Evolutionary conservation across 2,888 invertebrate genomes (phyloP), one percentile per base, ranked within the genome.

Genomic region (Sesia apiformis): DNA sequence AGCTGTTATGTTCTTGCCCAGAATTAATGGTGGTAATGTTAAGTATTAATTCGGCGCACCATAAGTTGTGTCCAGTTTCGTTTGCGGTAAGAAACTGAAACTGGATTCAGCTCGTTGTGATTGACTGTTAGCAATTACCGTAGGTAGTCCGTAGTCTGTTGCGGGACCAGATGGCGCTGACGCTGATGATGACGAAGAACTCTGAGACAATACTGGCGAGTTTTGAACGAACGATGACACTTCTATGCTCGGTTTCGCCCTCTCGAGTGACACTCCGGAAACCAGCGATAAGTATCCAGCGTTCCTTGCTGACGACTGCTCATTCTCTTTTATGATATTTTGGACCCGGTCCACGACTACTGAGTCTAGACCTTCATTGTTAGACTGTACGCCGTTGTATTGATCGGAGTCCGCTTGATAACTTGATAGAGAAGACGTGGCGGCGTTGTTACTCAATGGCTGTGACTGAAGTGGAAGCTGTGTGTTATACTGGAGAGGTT

Each of bases 181-280:
- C 5, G 38, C 5, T 41, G 40, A 41, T 5, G 57, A 52, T 4
- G 74, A 61, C 4, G 69, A 65, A 4, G 54, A 39, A 8, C 43
- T 6, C 23, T 8, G 6, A 42, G 39, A 39, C 7, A 51, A 40
- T 42, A 58, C 23, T 5, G 79, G 81, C 3, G 85, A 80, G 42
- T 71, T 78, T n/a, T 89, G 86, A 1, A 81, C 75, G 56, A 88
- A 89, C 0, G 89, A 87, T 4, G 82, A 72, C 53, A 89, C 62
- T 65, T 89, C 89, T n/a, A 87, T 66, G 58, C 89, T 89, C 0
- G 88, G 88, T 57, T 72, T 76, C 3, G 80, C 87, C 55, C 76
- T 79, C 60, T 78, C 87, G 4, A 88, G 65, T 7, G 85, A 77
- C 38, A 89, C 82, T 39, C 88, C 87, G 3, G 88, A 85, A 7